Base-by-base conservation (phyloP, 2,888 invertebrate genomes). In the Hedychridium roseum region DNA sequence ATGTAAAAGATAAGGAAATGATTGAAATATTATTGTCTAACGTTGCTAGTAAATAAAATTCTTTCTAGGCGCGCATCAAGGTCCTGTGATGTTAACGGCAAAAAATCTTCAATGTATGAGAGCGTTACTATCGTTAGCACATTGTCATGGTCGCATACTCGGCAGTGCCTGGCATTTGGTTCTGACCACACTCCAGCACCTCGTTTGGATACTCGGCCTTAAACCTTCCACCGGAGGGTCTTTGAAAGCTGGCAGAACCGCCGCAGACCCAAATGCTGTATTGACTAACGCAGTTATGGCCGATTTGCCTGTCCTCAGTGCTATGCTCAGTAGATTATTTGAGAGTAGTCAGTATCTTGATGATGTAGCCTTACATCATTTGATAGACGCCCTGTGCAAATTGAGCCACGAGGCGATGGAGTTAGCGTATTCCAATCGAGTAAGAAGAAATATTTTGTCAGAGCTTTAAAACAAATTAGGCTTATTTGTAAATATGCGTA, bases 41-140 rank as follows among this genome's bases (percentile, higher is more conserved):
- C 18, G 36, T 39, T 26, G 20, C 23, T 2, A 20, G n/a, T 30
- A 26, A n/a, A n/a, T n/a, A n/a, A n/a, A n/a, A n/a, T n/a, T n/a
- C n/a, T n/a, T 28, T 31, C 57, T 79, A 83, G 88, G 89, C 26
- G 88, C 91, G 45, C 91, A 92, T 72, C 91, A 91, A 74, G 88
- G 88, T n/a, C 89, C 90, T 30, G 97, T 98, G 43, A 96, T 97
- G 95, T 83, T 99, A 71, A 98, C 97, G 2, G 92, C 96, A 0
- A 97, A 98, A 70, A 99, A 99, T 84, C 85, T 99, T 45, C 95
- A 97, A 69, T 96, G 97, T 20, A 97, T 98, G 91, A 85, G 94
- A 55, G 92, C 97, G 0, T 82, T 99, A 37, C 83, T 99, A 35
- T 87, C 89, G 67, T 83, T 97, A 40, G 95, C 97, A 0, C 93